Conservation (phyloP, 2,888 invertebrate species). For the Euzetes globulus region DNA sequence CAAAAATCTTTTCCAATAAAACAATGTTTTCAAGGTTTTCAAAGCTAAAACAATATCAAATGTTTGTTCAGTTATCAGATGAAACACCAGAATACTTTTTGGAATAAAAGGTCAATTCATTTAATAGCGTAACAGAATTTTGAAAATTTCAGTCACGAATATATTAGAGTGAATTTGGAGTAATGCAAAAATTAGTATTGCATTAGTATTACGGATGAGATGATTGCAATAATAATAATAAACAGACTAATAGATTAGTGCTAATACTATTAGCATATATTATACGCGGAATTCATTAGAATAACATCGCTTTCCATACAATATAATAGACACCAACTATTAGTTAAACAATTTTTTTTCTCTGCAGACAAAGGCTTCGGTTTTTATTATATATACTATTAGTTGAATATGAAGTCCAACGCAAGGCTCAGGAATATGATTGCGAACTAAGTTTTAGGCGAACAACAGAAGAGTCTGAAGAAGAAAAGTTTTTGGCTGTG, state of each 20-base stretch:
- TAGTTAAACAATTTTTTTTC: no score
- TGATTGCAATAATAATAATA: slow-evolving; percentile 20
- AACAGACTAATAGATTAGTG: slow-evolving; percentile 26
- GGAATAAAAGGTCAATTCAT: background rate
- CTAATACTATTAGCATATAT: slow-evolving; percentile 30
- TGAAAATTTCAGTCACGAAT: slow-evolving; percentile 26
- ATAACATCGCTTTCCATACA: slow-evolving; percentile 4
- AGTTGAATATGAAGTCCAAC: no score
- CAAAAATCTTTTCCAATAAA: no score
- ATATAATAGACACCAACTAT: background rate
- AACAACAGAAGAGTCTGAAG: background rate
- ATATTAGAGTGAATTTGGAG: background rate
- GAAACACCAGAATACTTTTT: no score
- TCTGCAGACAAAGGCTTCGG: no score
- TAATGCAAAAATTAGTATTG: slow-evolving; percentile 6
- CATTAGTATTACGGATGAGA: slow-evolving; percentile 15
- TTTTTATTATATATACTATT: no score
- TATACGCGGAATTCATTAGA: slow-evolving; percentile 20
- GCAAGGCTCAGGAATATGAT: no score
- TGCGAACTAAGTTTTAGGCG: background rate
- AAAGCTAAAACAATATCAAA: no score
- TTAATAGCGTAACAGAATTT: background rate
- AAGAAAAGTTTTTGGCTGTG: background rate
- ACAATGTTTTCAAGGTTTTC: no score
- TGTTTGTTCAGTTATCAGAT: no score